Evolutionary conservation across 2,113 vertebrate species (phyloP).

Genomic region (Anolis sagrei): DNA sequence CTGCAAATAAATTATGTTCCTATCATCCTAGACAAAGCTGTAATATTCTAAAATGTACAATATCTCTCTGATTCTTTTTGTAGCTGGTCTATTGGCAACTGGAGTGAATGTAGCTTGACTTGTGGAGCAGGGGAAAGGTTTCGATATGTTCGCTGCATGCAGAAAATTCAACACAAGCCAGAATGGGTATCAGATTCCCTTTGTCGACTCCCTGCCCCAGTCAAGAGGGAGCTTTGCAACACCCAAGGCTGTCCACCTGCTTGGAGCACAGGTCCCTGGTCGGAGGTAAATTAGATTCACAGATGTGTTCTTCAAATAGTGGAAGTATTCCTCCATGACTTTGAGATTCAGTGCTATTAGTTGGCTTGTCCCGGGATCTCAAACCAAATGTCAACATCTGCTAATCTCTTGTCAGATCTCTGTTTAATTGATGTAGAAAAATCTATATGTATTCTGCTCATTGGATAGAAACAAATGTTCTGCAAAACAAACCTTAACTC

Average conservation of each 20-base stretch:
- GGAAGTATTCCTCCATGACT: neutral
- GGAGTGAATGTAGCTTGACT: conserved; percentile 83
- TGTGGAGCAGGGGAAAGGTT: conserved; percentile 85
- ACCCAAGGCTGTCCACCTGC: conserved; percentile 81
- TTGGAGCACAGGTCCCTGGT: conserved; percentile 85
- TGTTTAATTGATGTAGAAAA: neutral
- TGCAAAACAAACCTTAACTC: neutral
- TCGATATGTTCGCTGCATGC: conserved; percentile 79
- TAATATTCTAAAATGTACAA: neutral
- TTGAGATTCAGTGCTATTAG: neutral
- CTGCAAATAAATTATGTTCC: neutral
- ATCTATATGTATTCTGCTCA: neutral
- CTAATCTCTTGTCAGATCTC: neutral
- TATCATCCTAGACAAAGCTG: neutral
- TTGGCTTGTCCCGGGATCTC: neutral
- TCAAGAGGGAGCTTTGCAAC: conserved; percentile 77
- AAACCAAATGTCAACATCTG: neutral
- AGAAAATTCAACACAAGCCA: conserved; percentile 60
- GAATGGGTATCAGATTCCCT: conserved; percentile 68
- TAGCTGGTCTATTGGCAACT: conserved; percentile 88
- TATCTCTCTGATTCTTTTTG: neutral
- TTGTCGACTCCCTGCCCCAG: conserved; percentile 73
- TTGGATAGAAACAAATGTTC: neutral
- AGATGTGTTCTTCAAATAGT: neutral
- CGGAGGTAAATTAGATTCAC: conserved; percentile 77